Evolutionary conservation across 2,888 invertebrate species (phyloP).

Genomic region (Drosophila niveifrons): DNA sequence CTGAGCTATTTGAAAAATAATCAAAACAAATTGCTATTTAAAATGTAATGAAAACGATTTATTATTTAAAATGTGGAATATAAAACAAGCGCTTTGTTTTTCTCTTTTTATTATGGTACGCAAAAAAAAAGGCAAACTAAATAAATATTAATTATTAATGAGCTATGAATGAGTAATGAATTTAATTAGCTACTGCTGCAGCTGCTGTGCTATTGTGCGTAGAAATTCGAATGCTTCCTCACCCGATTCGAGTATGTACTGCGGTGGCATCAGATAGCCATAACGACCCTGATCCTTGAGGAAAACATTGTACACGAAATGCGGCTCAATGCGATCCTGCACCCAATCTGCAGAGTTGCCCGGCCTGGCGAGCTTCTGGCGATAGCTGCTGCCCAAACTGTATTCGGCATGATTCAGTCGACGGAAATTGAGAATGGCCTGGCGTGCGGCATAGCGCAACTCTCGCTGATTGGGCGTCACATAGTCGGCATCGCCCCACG

Average conservation of each 20-base stretch:
- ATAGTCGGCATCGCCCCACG: conserved; percentile 84
- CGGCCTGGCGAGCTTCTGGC: conserved; percentile 78
- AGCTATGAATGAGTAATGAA: conserved; percentile 17
- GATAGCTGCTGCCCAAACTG: conserved; percentile 80
- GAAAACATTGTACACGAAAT: conserved; percentile 81
- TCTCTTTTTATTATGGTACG: neutral
- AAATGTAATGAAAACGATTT: no score
- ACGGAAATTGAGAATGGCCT: conserved; percentile 76
- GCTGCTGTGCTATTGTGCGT: conserved; percentile 77
- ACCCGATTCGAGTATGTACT: conserved; percentile 83
- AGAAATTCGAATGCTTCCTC: conserved; percentile 83
- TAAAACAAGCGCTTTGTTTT: neutral
- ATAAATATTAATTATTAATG: conserved; percentile 15
- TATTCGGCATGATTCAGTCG: conserved; percentile 82
- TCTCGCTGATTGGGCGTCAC: conserved; percentile 78
- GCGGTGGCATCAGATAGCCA: conserved; percentile 83
- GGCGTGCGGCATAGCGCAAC: conserved; percentile 72
- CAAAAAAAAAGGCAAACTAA: conserved; percentile 16
- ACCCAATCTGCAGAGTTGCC: conserved; percentile 84
- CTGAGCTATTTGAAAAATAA: no score
- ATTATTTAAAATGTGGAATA: neutral
- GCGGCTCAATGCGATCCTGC: conserved; percentile 76
- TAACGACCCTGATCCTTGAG: conserved; percentile 84
- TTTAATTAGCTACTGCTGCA: conserved; percentile 42
- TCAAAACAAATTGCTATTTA: no score